Evolutionary conservation across 2,888 invertebrate genomes (phyloP).

Genomic region (Sarcophaga subvicina): DNA sequence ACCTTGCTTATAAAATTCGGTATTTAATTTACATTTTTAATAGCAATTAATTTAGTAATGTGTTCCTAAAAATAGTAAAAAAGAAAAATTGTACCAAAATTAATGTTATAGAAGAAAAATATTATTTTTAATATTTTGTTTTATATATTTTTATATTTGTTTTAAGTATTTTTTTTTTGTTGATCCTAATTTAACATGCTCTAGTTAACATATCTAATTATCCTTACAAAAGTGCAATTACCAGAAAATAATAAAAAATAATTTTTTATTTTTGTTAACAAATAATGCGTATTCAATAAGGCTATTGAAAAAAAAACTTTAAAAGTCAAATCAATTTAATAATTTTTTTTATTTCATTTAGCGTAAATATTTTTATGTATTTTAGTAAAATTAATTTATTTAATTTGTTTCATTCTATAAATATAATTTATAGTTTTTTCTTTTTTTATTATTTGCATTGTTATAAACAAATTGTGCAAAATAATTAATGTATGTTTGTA

Average conservation of each 20-base stretch:
- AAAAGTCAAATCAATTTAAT: neutral
- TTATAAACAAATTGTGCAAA: neutral
- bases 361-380: neutral
- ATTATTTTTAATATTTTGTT: neutral
- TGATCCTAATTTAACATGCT: neutral
- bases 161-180: neutral
- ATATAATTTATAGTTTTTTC: neutral
- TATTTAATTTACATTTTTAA: slow-evolving; percentile 38
- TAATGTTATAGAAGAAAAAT: slow-evolving; percentile 19
- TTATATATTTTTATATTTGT: neutral
- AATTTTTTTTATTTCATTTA: neutral
- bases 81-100: slow-evolving; percentile 11
- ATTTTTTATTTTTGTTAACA: no score
- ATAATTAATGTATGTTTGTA: neutral
- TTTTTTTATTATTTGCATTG: neutral
- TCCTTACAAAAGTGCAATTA: neutral
- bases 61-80: slow-evolving; percentile 37
- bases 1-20: slow-evolving; percentile 23
- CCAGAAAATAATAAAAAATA: neutral
- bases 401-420: neutral
- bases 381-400: neutral
- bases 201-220: neutral
- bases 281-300: no score
- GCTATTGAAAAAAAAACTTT: no score
- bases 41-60: slow-evolving; percentile 36